Evolutionary conservation across 2,888 invertebrate genomes (phyloP), one percentile per base, ranked within the genome.

Genomic region (Orchestes rusci): DNA sequence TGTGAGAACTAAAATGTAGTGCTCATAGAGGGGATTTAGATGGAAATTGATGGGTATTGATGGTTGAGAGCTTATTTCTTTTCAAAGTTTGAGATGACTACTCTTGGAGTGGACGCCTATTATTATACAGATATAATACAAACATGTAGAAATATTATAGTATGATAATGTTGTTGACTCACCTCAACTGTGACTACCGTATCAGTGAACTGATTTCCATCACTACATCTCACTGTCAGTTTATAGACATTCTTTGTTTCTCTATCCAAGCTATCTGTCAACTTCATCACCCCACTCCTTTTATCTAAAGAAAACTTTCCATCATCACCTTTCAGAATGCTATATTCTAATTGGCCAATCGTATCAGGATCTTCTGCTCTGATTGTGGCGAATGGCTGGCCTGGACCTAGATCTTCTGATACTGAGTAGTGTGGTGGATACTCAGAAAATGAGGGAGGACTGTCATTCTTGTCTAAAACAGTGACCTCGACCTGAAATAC

Each of bases 381-480:
- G 40, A 93, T 76, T 7, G 79, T 79, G 7, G 85, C 82, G 48
- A 93, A 82, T 27, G 78, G 70, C 59, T 87, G 84, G 4, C 89
- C 90, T 2, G 84, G 82, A 27, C 86, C 82, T 47, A 89, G 74
- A 65, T 92, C 91, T 66, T 93, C 92, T 2, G 90, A 89, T 1
- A 91, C 83, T 43, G 78, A 74, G 65, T 82, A 86, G 37, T 77
- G 76, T 56, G 82, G 71, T 12, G 83, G 83, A 23, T 82, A 77
- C 51, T 82, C 79, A 56, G 79, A 79, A 73, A 91, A 90, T 41
- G 82, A 79, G 3, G 95, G 95, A n/a, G 93, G 91, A 60, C 89
- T 91, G 73, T 95, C 95, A 68, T 95, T 95, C 70, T 85, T 86
- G 71, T 95, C 95, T 65, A 87, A 68, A 39, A 94, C 83, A 44